Evolutionary conservation across 1,140 invertebrate species (phyloP), one percentile per base, ranked within the genome.

Genomic region (Planococcus citri): DNA sequence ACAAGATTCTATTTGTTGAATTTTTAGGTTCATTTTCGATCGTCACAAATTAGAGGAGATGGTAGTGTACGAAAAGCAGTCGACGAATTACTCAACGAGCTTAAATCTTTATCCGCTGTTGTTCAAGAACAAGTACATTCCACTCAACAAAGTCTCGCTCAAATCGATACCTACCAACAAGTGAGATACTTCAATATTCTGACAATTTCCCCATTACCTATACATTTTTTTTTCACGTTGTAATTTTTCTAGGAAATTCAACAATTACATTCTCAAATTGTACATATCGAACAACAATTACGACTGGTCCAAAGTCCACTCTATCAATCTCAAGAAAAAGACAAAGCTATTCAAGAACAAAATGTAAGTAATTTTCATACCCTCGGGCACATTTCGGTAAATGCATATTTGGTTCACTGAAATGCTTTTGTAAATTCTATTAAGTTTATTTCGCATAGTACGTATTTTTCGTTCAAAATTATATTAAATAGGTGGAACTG

Each of bases 131-230:
- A 94, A 76, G 85, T 85, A 22, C 78, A 79, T 68, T 84, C 86
- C 68, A 79, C 95, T 73, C 89, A 90, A 77, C 82, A 84, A n/a
- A 90, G 90, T 70, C 83, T 94, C 21, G 78, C 84, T 68, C 92
- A 95, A 79, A 85, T 95, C 70, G 92, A 95, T 75, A 85, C 88
- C 57, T 92, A 94, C 78, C 91, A 93, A 78, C 85, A 87, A 81
- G 85, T 86, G 75, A 75, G 71, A 68, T 27, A 27, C 68, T 58
- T 22, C 27, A 68, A 61, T 70, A 51, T 9, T 9, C 41, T 33
- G 29, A 20, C 6, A 20, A 51, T 3, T 17, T 51, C 2, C 41
- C 12, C 41, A 51, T 9, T 20, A 51, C 41, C 2, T 51, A 3
- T 14, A 51, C 17, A 51, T 9, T 14, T 51, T 51, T 51, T 20